Base-by-base conservation (phyloP, 2,113 vertebrate species). In the Burhinus oedicnemus region DNA sequence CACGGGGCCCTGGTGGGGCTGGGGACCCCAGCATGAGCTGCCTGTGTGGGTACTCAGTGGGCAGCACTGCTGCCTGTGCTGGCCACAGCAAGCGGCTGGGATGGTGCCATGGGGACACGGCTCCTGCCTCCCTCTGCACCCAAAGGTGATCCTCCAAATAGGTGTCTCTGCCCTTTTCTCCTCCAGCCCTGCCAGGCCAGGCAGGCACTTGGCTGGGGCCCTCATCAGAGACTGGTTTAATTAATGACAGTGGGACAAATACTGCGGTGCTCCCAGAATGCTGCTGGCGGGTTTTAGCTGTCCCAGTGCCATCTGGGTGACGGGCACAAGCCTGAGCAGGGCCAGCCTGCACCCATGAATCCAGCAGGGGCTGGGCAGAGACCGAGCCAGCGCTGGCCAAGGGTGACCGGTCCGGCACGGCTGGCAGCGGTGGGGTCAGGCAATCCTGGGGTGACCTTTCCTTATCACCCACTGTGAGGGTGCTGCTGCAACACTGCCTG, bases 321-420 rank as follows among this genome's bases (percentile, higher is more conserved):
- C 2, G 3, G 75, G 58, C 51, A 19, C 1, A 5, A 72, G 45
- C 65, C 65, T 1, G 2, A n/a, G 22, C 65, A 61, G 65, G 34
- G 38, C 40, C 87, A 34, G 34, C 51, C 76, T 47, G 64, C 1
- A 3, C 42, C 61, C 68, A 21, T 1, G 3, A 25, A 12, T 21
- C 29, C 0, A 0, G 25, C 66, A 38, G 38, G 3, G 25, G 20
- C 68, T 49, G 55, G 22, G 42, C 54, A 51, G 76, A 40, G 62
- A 22, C 34, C 0, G 3, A 58, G 34, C 21, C 77, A 76, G 70
- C 0, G 2, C 45, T 22, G 45, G 51, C 58, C 40, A 66, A 77
- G 45, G 45, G 52, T 2, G 2, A 22, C 60, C 0, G 0, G 54
- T 61, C 45, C 2, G 0, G 34, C 45, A 23, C 0, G 11, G 47